These are phyloP conservation scores for Lepidurus apus DNA, from an alignment of 1,140 invertebrate genomes.

Conservation along the genomic window DNA sequence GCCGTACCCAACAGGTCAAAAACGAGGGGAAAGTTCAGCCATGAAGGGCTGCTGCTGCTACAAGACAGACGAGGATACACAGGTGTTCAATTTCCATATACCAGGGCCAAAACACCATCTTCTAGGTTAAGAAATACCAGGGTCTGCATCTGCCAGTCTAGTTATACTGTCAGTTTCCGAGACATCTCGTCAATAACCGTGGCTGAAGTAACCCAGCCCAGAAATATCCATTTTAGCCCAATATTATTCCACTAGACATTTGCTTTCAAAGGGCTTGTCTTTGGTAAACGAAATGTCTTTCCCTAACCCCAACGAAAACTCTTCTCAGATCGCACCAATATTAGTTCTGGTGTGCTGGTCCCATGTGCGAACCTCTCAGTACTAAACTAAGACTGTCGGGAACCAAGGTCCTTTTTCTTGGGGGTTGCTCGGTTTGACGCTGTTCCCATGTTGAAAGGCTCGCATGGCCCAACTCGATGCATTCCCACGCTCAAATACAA, in stretches of 20 bases:
- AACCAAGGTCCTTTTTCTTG: background rate
- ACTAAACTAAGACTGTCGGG: background rate
- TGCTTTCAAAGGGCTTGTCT: too few species aligned
- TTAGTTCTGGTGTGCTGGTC: conserved; percentile 14
- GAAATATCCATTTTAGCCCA: too few species aligned
- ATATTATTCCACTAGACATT: too few species aligned
- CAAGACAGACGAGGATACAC: background rate
- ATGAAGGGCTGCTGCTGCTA: background rate
- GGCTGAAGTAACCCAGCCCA: too few species aligned
- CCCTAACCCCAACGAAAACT: background rate
- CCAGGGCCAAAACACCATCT: background rate
- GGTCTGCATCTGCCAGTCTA: background rate
- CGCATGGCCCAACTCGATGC: background rate
- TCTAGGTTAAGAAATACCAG: background rate
- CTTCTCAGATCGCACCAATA: background rate
- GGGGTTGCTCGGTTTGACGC: conserved; percentile 12
- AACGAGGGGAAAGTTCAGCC: background rate
- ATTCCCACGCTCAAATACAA: conserved; percentile 15
- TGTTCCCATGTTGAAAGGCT: conserved; percentile 9
- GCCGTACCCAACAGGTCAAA: background rate
- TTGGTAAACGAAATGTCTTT: background rate
- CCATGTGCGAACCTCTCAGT: background rate
- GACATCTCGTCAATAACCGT: too few species aligned
- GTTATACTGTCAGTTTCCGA: too few species aligned
- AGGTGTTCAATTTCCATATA: background rate